Percentiles rank a stretch among this genome's conserved stretches.
Conservation (phyloP, 2,797 vertebrate genomes). For the Bradypodion pumilum region DNA sequence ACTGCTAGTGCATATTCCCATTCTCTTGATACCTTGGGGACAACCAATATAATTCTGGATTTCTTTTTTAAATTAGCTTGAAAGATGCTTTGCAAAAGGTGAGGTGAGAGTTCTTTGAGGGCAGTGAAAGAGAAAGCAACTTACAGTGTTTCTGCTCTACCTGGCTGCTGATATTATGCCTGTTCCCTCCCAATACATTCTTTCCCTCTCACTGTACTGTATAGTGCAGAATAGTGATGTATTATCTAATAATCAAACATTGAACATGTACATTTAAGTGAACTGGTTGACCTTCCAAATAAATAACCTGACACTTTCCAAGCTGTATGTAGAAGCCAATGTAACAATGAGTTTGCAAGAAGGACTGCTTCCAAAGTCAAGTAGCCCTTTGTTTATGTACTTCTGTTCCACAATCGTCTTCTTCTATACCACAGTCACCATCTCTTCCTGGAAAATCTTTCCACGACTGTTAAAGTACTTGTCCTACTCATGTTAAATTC, state of each 20-base stretch:
- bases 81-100: neutral
- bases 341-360: neutral
- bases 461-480: neutral
- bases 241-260: neutral
- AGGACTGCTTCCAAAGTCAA: neutral
- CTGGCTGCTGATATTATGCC: neutral
- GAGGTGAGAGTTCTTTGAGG: neutral
- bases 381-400: constrained; percentile 20
- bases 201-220: neutral
- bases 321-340: constrained; percentile 11
- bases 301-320: neutral
- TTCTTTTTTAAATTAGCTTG: neutral
- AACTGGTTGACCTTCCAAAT: neutral
- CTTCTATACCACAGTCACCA: neutral
- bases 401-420: neutral
- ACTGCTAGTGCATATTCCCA: neutral
- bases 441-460: neutral
- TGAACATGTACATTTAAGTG: neutral
- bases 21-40: neutral
- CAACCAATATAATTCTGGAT: neutral
- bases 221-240: constrained; percentile 6
- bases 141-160: neutral
- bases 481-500: neutral
- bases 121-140: neutral
- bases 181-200: neutral